Evolutionary conservation across 2,113 vertebrate genomes (phyloP).

Genomic region (Myanophis thanlyinensis): DNA sequence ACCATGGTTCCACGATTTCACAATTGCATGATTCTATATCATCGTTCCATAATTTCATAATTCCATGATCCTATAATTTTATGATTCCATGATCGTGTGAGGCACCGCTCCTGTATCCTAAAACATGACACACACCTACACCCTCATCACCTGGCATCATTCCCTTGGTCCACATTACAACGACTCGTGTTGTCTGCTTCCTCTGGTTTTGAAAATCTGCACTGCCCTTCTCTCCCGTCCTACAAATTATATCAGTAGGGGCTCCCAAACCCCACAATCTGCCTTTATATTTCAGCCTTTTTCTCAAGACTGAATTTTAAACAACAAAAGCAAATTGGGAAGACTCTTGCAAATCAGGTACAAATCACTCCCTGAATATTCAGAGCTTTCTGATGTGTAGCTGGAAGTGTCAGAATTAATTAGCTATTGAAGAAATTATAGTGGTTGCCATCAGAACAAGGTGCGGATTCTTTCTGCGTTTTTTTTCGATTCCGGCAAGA

Average conservation of each 20-base stretch:
- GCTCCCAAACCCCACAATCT: conserved; percentile 13
- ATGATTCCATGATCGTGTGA: neutral
- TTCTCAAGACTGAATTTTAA: conserved; percentile 28
- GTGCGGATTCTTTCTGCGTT: conserved; percentile 48
- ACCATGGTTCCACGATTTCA: too few relatives aligned
- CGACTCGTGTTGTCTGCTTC: neutral
- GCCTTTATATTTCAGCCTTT: conserved; percentile 22
- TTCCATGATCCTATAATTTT: neutral
- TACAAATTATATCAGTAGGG: conserved; percentile 37
- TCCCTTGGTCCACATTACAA: conserved; percentile 13
- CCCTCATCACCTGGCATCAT: neutral
- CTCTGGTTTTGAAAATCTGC: conserved; percentile 40
- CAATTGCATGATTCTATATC: too few relatives aligned
- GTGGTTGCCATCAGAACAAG: conserved; percentile 23
- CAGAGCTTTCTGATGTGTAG: conserved; percentile 37
- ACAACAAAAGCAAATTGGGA: conserved; percentile 17
- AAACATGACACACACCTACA: neutral
- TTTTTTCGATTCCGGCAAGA: conserved; percentile 45
- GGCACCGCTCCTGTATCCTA: neutral
- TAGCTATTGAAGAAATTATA: conserved; percentile 53
- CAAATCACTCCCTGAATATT: conserved; percentile 48
- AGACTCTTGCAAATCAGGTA: conserved; percentile 18
- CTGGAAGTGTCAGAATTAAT: conserved; percentile 39
- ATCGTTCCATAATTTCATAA: too few relatives aligned
- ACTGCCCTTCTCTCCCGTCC: conserved; percentile 29